Base-by-base conservation (phyloP, 2,888 invertebrate species). In the Graphium colonna region DNA sequence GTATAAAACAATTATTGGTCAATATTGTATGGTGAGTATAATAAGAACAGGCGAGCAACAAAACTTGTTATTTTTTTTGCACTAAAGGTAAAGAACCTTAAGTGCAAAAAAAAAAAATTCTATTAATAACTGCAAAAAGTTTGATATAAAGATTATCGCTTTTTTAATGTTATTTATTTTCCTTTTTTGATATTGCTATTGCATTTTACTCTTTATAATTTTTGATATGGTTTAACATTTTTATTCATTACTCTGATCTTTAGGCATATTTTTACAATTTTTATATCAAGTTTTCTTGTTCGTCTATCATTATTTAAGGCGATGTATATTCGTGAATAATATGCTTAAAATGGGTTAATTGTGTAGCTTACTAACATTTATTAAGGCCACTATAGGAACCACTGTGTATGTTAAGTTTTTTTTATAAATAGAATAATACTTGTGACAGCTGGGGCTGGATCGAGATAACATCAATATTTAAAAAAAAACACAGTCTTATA, bases 311-410 rank as follows among this genome's bases (percentile, higher is more conserved):
- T 13, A 31, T 36, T 16, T 40, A 46, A 40, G 15, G 39, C 18
- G 28, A 39, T 50, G 28, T 54, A 26, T 45, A 31, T 18, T 36
- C 45, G 45, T 54, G 16, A 54, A 40, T 54, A 53, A 53, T 49
- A 44, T 17, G 54, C 54, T 49, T 54, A 18, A 33, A n/a, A 10
- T 45, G 44, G 49, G 44, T 51, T 18, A 10, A 51, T 15, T 52
- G 26, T 43, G 46, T 47, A 38, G 53, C 53, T 57, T 57, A 51
- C 43, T 57, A 53, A 57, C 53, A 51, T 21, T 46, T 53, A 44
- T 53, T 52, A 51, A 50, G 33, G 50, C 50, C 31, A 41, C 36
- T 41, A 31, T 33, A 12, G 26, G 28, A 31, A 16, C 17, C 16
- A 12, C 16, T 17, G 17, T 28, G 1, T 9, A 3, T 12, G 9